Evolutionary conservation across 2,113 vertebrate genomes (phyloP), one percentile per base, ranked within the genome.

Genomic region (Agapornis roseicollis): DNA sequence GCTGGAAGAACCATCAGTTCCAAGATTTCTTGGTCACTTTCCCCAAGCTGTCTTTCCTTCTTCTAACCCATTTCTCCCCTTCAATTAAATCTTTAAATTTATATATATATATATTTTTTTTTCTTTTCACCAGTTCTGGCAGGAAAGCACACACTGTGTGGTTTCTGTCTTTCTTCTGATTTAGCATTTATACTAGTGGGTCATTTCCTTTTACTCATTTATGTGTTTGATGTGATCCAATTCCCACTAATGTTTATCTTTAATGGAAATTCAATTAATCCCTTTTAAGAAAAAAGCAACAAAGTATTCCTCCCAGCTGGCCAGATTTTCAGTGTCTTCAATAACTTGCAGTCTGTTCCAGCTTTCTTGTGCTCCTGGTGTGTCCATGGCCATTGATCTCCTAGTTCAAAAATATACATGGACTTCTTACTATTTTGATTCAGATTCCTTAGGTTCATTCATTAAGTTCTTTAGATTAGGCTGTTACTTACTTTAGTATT

Each of bases 221-320:
- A 16, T 39, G n/a, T 88, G 37, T 84, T 95, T 77, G 23, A 42
- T 55, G 60, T 88, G 77, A 94, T 84, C 72, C 80, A 90, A 6
- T 95, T 95, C 65, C 55, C 47, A 84, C 47, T 23, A 11, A 28
- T 3, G 10, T 64, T 95, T 80, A 70, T 70, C 72, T 93, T 88
- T 42, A 63, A 86, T 68, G 72, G 39, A 71, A 90, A 86, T 64
- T 39, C 50, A 61, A 68, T 90, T 90, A 86, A 74, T 66, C 33
- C 39, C 72, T 74, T 90, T 96, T 73, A 90, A 82, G 76, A 90
- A 58, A 64, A 85, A 91, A 63, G 46, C 50, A 96, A 73, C 53
- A 90, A 80, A 88, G 49, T 10, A 92, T 84, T 97, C 61, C 39
- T 78, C 64, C 23, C 76, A 89, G 23, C 69, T 88, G 85, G 50